Evolutionary conservation across 1,140 invertebrate species (phyloP).

Genomic region (Caerostris darwini): DNA sequence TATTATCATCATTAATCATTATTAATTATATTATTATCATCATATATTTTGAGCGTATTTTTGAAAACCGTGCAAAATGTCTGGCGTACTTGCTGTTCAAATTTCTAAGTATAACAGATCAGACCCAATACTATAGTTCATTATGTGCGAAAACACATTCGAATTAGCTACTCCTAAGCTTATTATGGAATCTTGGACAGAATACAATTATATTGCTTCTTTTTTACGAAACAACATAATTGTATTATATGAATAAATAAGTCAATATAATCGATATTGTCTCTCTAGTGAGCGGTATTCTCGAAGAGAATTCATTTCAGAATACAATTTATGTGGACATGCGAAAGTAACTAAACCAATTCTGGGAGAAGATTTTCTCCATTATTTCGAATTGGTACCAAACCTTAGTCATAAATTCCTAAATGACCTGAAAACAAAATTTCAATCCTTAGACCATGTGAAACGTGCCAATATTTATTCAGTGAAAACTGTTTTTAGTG

Average conservation of each 20-base stretch:
- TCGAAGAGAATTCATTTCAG: background rate
- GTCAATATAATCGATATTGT: too few species aligned
- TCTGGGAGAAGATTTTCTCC: slow-evolving; percentile 75
- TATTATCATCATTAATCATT: too few species aligned
- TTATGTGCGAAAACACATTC: background rate
- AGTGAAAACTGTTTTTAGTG: background rate
- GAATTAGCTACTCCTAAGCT: background rate
- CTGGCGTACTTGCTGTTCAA: background rate
- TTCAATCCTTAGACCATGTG: background rate
- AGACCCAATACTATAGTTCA: background rate
- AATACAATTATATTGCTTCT: too few species aligned
- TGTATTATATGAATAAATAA: too few species aligned
- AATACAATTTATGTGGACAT: background rate
- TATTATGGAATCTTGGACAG: too few species aligned
- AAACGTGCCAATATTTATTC: background rate
- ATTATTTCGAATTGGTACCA: slow-evolving; percentile 55
- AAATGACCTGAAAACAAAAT: slow-evolving; percentile 56
- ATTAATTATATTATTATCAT: too few species aligned
- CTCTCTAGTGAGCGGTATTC: too few species aligned
- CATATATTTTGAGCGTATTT: too few species aligned
- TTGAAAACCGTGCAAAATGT: too few species aligned
- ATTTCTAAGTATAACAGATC: background rate
- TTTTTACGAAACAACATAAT: too few species aligned
- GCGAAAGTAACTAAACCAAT: slow-evolving; percentile 62
- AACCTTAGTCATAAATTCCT: slow-evolving; percentile 52